A percentile compares a stretch with the other conserved stretches of the same genome.
Conservation (phyloP, 1,140 invertebrate species). For the Mycetomoellerius zeteki region DNA sequence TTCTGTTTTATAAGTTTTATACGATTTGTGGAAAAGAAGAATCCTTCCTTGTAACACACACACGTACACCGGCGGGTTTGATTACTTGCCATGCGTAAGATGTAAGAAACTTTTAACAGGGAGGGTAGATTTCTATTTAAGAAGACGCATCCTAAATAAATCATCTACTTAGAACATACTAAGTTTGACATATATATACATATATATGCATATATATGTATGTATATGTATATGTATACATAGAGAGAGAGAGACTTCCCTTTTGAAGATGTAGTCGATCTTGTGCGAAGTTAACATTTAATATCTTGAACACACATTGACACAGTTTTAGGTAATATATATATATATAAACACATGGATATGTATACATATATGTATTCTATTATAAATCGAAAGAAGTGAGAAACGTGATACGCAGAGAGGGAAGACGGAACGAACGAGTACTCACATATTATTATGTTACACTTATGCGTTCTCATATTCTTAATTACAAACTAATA, state of each 20-base stretch:
- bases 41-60: constrained; percentile 68
- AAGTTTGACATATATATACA: constrained; percentile 75
- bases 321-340: constrained; percentile 72
- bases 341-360: constrained; percentile 15
- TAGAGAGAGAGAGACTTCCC: constrained; percentile 64
- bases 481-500: constrained; percentile 79
- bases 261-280: constrained; percentile 73
- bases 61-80: constrained; percentile 17
- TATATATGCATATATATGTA: constrained; percentile 43
- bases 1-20: constrained; percentile 81
- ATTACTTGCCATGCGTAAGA: constrained; percentile 65
- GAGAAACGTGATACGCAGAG: constrained; percentile 44
- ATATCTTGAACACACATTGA: constrained; percentile 64
- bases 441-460: constrained; percentile 73
- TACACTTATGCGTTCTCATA: constrained; percentile 78
- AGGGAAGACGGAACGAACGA: constrained; percentile 66
- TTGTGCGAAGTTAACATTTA: constrained; percentile 70
- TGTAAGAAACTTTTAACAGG: constrained; percentile 69
- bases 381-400: constrained; percentile 58
- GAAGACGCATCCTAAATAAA: constrained; percentile 66
- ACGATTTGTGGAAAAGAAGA: constrained; percentile 70
- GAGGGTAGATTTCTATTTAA: constrained; percentile 76
- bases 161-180: constrained; percentile 70
- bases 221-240: constrained; percentile 68
- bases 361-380: constrained; percentile 55